Base-by-base conservation (phyloP, 2,888 invertebrate species). In the Rhopalosiphum nymphaeae region DNA sequence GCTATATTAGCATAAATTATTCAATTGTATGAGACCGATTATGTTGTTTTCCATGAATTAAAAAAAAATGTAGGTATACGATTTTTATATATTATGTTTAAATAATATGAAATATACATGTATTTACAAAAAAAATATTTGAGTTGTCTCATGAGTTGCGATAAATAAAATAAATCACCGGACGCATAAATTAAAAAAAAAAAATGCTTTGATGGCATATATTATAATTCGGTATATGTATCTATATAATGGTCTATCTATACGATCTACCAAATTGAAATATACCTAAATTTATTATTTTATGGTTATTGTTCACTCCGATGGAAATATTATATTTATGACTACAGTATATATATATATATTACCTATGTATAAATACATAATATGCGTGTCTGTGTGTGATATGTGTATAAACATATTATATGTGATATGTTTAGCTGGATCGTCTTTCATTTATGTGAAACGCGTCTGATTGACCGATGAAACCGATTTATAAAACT, bases 161-260 rank as follows among this genome's bases (percentile, higher is more conserved):
- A 78, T 36, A 36, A 36, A 36, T 25, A 78, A 78, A 42, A 78
- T 78, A 78, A 78, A 78, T 42, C 36, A 78, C 21, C 21, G 4
- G 86, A 86, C 44, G 85, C 85, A 85, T 85, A 85, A 85, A 85
- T 85, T 46, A 13, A 86, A 86, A 86, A 86, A 84, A 10, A 78
- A 53, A 53, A 57, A 42, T 36, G 36, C 78, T 78, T 21, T 21
- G 78, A 36, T 36, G 36, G 21, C 36, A 36, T n/a, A 67, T 21
- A 78, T 78, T 78, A 78, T 78, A 78, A 78, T 78, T 36, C 36
- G 21, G 7, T 78, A 78, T 67, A n/a, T n/a, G n/a, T 36, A 67
- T 67, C 13, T 25, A 49, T 49, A 49, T 21, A 53, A 21, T 16
- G 53, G 57, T 57, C 9, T 42, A 42, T 78, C 78, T 36, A 46